Evolutionary conservation across 1,140 invertebrate genomes (phyloP), one percentile per base, ranked within the genome.

Genomic region (Luehdorfia chinensis): DNA sequence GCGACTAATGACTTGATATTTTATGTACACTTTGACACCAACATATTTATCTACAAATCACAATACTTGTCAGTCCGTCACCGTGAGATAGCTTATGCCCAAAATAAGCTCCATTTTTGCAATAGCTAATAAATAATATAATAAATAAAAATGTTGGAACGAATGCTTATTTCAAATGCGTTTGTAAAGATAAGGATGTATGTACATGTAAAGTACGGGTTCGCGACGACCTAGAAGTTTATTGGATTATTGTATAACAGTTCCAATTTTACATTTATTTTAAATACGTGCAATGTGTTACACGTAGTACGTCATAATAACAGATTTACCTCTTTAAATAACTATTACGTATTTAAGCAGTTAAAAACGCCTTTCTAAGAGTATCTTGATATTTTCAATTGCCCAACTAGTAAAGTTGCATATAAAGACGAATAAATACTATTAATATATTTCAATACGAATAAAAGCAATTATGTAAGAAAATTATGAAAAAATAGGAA

Each of bases 1-100:
- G 44, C 78, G 81, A 83, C 81, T 85, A 85, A 85, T 85, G 81
- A 83, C 80, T 72, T 77, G 75, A 48, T 74, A 75, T 74, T 83
- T 80, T 67, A 74, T 77, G 39, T 73, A 77, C 77, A 83, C 67
- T 62, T 62, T 62, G 33, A 50, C 28, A 28, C 18, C 56, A 51
- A 51, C 39, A 37, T 45, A 11, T 15, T 47, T 34, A 23, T 18
- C 31, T 32, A 16, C 13, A 15, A 28, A 16, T 43, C 39, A 43
- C 34, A 37, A 9, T 37, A 19, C 25, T n/a, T 18, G 4, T 11
- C n/a, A 9, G 27, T 43, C n/a, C 23, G 9, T 41, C 13, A 41
- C 36, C 15, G 9, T 19, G 14, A 11, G 3, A 28, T 27, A 2
- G 8, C n/a, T 15, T 11, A 41, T 8, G 4, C 2, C 12, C 11